Evolutionary conservation across 2,888 invertebrate species (phyloP), one percentile per base, ranked within the genome.

Genomic region (Leucophora obtusa): DNA sequence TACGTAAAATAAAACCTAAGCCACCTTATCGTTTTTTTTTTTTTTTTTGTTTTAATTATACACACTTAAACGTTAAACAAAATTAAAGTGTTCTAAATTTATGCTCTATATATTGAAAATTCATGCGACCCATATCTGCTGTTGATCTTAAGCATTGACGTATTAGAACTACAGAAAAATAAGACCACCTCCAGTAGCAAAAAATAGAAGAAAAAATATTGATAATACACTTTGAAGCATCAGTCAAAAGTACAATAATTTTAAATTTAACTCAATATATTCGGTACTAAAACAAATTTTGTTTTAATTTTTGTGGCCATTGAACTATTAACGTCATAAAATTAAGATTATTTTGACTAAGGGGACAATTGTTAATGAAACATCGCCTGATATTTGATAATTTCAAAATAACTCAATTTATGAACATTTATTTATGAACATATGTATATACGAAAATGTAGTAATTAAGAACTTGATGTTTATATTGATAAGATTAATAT

Each of bases 271-370:
- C 28, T 6, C 28, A 28, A 18, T 24, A 60, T 11, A 38, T 38
- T 38, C n/a, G 14, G 35, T 38, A n/a, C n/a, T n/a, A 24, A 43
- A 11, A 6, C 38, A 18, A 38, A 38, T 18, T 51, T n/a, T n/a
- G n/a, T n/a, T n/a, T 18, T 9, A 35, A 35, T 24, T 53, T 33
- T 1, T 28, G 24, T 58, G 43, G 68, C 58, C 47, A 68, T 18
- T 68, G 68, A 68, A 68, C 56, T 24, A 38, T 17, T 68, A 17
- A 38, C 38, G 66, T 54, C 66, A 35, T 53, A 1, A 17, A 38
- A 35, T 21, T 9, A 10, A 54, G 11, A 38, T 38, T 5, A 14
- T 43, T 43, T 43, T 43, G 11, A 54, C 54, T 8, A 24, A 7
- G 28, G 28, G 28, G 17, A 11, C 24, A 50, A 28, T 62, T 47